These are phyloP conservation scores for Ctenochaetus hawaiiensis DNA, from an alignment of 2,797 vertebrate species.

Conservation along the genomic window DNA sequence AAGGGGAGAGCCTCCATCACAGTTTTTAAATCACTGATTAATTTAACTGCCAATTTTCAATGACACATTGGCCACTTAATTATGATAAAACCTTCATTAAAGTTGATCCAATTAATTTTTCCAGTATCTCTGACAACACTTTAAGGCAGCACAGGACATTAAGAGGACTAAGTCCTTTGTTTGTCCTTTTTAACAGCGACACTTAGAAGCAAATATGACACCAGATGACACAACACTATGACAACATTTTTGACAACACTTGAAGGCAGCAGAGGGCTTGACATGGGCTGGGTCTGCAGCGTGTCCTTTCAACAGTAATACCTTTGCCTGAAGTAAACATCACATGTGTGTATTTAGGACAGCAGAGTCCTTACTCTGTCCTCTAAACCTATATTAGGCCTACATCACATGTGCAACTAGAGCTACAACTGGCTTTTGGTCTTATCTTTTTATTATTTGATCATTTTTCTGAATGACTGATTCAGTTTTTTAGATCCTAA, in stretches of 20 bases:
- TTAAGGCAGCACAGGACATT: conserved; percentile 14
- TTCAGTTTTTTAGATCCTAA: neutral
- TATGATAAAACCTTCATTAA: neutral
- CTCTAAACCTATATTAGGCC: too few relatives aligned
- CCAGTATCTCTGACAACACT: conserved; percentile 3
- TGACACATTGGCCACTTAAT: neutral
- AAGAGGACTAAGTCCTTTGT: neutral
- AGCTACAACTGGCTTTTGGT: neutral
- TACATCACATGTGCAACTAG: too few relatives aligned
- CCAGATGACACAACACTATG: too few relatives aligned
- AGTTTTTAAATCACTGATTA: neutral
- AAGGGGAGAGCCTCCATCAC: neutral
- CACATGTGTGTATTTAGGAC: neutral
- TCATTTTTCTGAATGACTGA: neutral
- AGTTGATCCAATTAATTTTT: neutral
- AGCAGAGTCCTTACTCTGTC: too few relatives aligned
- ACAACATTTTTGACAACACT: neutral
- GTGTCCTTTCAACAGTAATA: neutral
- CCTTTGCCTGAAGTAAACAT: neutral
- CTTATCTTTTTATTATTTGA: neutral
- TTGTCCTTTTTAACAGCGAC: too few relatives aligned
- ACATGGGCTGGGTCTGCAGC: too few relatives aligned
- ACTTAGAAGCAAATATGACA: too few relatives aligned
- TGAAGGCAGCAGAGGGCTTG: neutral
- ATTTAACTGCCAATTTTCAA: neutral